Base-by-base conservation (phyloP, 2,113 vertebrate species). In the Mus pahari region DNA sequence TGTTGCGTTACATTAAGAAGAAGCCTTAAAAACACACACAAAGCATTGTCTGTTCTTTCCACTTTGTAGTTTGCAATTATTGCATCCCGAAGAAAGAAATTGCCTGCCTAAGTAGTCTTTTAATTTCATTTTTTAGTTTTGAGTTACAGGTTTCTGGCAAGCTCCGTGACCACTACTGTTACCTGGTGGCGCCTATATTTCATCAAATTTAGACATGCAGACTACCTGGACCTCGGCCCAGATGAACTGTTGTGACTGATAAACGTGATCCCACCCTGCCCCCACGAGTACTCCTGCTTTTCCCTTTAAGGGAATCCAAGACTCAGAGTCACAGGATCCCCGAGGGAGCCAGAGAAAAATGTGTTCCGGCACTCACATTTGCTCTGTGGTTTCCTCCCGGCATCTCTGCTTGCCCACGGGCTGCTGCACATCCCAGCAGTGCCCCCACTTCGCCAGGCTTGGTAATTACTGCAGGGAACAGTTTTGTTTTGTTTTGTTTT, bases 111-210 rank as follows among this genome's bases (percentile, higher is more conserved):
- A 97, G 97, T 89, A 93, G 96, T 98, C 97, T 98, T 98, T 98
- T 98, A 98, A 98, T 98, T 98, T 98, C 97, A 98, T 98, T 98
- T 99, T 99, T 98, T 95, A 98, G 99, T 99, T 99, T 99, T 99
- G 97, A 98, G 98, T 99, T 99, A 99, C 99, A 98, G 98, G 98
- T 98, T 98, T 98, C 98, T 99, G 99, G 98, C 98, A 99, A 98
- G 94, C 96, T 97, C 97, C 95, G 91, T 97, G 98, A 98, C 97
- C 98, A 98, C 99, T 99, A 96, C 99, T 99, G 98, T 99, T 99
- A 99, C 99, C 98, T 99, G 98, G 93, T 99, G 99, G 99, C 98
- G 98, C 99, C 99, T 98, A 98, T 98, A 97, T 98, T 98, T 99
- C 98, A 98, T 98, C 98, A 96, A 97, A 97, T 98, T 98, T 98